Evolutionary conservation across 2,113 vertebrate genomes (phyloP), one percentile per base, ranked within the genome.

Genomic region (Vulpes lagopus): DNA sequence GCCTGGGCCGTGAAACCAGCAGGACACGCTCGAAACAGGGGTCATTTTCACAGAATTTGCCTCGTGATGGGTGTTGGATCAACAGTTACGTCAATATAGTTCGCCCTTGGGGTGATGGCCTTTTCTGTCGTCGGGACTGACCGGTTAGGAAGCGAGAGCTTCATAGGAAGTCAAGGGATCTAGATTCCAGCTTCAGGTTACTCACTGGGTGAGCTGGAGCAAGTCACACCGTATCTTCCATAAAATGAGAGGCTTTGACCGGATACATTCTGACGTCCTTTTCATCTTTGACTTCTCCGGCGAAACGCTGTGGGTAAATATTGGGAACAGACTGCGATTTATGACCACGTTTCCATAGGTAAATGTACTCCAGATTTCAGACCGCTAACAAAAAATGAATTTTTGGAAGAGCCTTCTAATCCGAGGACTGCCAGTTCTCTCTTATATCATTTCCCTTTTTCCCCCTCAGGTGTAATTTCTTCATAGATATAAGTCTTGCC

Each of bases 331-430:
- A 91, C 15, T 32, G 57, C 27, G 84, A 88, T 43, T 60, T 74
- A 87, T 88, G 57, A 83, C 25, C 64, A 25, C 65, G 73, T 67
- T 87, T 95, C 43, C 20, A n/a, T 55, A 78, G 14, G 17, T 69
- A 49, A 88, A 65, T 90, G 64, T 55, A 49, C 20, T 90, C 62
- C 43, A 90, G 76, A 95, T 80, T 96, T 84, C 43, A 94, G 76
- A 88, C 62, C 67, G 91, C 38, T 82, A 87, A 55, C 32, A 81
- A 93, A 82, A 96, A 90, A 85, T 88, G 53, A 94, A 60, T 62
- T 65, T 96, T 92, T 65, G 20, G 81, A 88, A 51, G 51, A 88
- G 1, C 4, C 57, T 84, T 91, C 32, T 95, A 81, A 78, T 89
- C 93, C 84, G 81, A 94, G 51, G 23, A 87, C 71, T 67, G 49